A percentile compares a stretch with the other conserved stretches of the same genome.
Conservation (phyloP, 1,140 invertebrate species). For the Druon quercuslanigerum region DNA sequence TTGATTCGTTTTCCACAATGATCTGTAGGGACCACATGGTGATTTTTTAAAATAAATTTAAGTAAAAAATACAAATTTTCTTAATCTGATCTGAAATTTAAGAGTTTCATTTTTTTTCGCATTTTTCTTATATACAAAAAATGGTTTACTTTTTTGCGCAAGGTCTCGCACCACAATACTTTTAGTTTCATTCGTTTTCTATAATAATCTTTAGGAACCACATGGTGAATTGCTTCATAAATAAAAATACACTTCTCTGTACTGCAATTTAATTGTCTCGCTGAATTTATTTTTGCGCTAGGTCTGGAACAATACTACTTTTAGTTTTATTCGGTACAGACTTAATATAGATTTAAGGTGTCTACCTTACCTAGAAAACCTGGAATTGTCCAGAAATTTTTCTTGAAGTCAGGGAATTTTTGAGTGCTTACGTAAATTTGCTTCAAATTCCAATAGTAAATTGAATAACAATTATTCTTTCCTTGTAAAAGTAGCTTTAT, state of each 20-base stretch:
- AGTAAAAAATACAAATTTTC: constrained; percentile 46
- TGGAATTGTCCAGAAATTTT: no score
- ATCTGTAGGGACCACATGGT: constrained; percentile 46
- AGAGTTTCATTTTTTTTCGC: neutral
- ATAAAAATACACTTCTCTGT: constrained; percentile 48
- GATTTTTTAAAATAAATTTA: constrained; percentile 51
- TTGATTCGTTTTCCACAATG: constrained; percentile 38
- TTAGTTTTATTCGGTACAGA: no score
- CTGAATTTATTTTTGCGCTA: no score
- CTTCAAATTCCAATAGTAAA: no score
- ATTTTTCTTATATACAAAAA: constrained; percentile 56
- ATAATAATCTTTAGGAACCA: constrained; percentile 46
- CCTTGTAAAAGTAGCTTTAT: no score
- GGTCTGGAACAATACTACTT: no score
- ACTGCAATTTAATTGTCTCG: neutral
- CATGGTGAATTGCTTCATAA: constrained; percentile 56
- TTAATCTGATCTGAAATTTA: no score
- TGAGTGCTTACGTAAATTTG: no score
- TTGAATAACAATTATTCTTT: no score
- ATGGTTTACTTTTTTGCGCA: constrained; percentile 38
- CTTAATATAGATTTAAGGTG: no score
- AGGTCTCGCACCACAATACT: constrained; percentile 5
- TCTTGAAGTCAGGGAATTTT: no score
- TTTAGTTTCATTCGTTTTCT: constrained; percentile 39
- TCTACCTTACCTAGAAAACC: no score